Evolutionary conservation across 1,140 invertebrate genomes (phyloP).

Genomic region (Heliothis subflexa): DNA sequence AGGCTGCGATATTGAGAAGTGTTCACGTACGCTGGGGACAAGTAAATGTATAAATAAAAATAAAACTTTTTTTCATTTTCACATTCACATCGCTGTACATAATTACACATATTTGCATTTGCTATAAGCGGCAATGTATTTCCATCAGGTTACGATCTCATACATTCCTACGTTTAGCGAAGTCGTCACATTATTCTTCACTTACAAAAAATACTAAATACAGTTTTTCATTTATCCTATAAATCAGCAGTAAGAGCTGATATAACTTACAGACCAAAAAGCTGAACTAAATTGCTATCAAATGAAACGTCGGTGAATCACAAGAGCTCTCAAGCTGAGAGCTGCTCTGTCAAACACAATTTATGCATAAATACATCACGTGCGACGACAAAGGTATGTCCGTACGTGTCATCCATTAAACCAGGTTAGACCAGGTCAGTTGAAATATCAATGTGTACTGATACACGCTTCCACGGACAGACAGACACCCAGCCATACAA

Average conservation of each 20-base stretch:
- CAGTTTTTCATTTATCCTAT: no score
- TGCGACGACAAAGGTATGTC: slow-evolving; percentile 9
- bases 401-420: slow-evolving; percentile 11
- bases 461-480: background rate
- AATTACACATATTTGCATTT: no score
- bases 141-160: no score
- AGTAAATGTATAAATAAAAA: background rate
- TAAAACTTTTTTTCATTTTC: no score
- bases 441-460: background rate
- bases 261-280: background rate
- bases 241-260: background rate
- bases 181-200: no score
- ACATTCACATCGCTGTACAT: no score
- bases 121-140: no score
- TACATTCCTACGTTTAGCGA: no score
- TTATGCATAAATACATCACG: background rate
- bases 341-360: background rate
- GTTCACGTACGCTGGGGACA: background rate
- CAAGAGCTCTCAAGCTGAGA: background rate
- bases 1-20: background rate
- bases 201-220: no score
- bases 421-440: slow-evolving; percentile 1
- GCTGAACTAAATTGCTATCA: background rate
- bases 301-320: background rate
- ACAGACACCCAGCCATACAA: no score